A percentile compares a stretch with the other conserved stretches of the same genome.
Evolutionary conservation across 2,113 vertebrate species (phyloP).

Genomic region (Thermophis baileyi): DNA sequence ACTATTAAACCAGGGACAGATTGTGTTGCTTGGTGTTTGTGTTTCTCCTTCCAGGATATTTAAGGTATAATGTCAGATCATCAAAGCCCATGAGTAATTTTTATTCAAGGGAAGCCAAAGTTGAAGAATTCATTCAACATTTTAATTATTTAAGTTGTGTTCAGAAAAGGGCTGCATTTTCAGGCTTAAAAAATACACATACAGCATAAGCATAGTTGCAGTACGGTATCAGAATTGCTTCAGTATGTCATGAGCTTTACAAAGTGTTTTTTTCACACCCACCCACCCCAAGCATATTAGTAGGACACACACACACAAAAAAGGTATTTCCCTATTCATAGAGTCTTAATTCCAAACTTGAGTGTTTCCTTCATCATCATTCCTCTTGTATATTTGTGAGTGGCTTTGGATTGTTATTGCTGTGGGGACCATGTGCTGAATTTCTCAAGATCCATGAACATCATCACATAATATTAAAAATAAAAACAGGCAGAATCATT

Average conservation of each 20-base stretch:
- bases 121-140: constrained; percentile 10
- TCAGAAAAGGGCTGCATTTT: not conserved
- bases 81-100: constrained; percentile 9
- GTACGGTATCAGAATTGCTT: not conserved
- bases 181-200: not conserved
- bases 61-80: not conserved
- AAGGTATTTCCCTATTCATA: not conserved
- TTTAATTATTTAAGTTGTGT: not conserved
- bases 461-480: not conserved
- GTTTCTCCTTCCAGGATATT: not conserved
- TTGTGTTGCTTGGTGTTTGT: not conserved
- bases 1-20: not conserved
- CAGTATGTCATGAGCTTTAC: not conserved
- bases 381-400: not conserved
- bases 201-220: not conserved
- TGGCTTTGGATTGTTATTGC: not conserved
- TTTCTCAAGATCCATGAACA: not conserved
- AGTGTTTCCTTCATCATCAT: not conserved
- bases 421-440: not conserved
- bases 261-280: not conserved
- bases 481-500: not conserved
- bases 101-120: constrained; percentile 10
- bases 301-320: not conserved
- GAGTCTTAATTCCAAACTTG: not conserved
- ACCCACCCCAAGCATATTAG: not conserved